These are phyloP conservation scores for Cynodonichthys magdalenae DNA, from an alignment of 2,797 vertebrate species.

Conservation along the genomic window DNA sequence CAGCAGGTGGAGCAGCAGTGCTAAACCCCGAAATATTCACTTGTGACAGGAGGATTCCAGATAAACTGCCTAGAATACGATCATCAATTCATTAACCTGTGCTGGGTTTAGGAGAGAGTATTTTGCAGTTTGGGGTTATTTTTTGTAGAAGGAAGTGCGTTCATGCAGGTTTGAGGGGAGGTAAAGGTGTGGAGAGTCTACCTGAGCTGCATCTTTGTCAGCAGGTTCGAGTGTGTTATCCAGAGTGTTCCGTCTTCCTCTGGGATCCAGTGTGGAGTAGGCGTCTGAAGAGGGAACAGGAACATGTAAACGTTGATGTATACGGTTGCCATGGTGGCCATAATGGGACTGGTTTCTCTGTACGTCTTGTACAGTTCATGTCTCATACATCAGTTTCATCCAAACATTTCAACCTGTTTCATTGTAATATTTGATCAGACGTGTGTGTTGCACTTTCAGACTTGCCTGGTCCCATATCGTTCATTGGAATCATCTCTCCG, in stretches of 20 bases:
- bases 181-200: slow-evolving; percentile 63
- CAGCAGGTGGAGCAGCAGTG: slow-evolving; percentile 10
- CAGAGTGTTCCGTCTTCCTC: slow-evolving; percentile 90
- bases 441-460: slow-evolving; percentile 11
- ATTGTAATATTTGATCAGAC: not conserved
- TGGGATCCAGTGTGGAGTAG: slow-evolving; percentile 92
- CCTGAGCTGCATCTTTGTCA: slow-evolving; percentile 88
- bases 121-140: not conserved
- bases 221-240: slow-evolving; percentile 88
- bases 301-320: not conserved
- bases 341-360: too few relatives aligned
- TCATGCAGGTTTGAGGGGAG: slow-evolving; percentile 55
- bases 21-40: slow-evolving; percentile 15
- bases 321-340: too few relatives aligned
- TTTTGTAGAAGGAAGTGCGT: slow-evolving; percentile 20
- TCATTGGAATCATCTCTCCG: slow-evolving; percentile 93
- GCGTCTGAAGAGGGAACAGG: slow-evolving; percentile 64
- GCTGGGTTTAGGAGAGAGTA: slow-evolving; percentile 14
- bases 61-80: too few relatives aligned
- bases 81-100: too few relatives aligned
- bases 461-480: slow-evolving; percentile 92
- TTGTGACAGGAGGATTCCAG: too few relatives aligned
- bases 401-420: not conserved
- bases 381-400: not conserved
- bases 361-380: not conserved